phyloP scores from a whole-genome alignment of 2,113 vertebrate species.

The Podarcis raffonei region DNA sequence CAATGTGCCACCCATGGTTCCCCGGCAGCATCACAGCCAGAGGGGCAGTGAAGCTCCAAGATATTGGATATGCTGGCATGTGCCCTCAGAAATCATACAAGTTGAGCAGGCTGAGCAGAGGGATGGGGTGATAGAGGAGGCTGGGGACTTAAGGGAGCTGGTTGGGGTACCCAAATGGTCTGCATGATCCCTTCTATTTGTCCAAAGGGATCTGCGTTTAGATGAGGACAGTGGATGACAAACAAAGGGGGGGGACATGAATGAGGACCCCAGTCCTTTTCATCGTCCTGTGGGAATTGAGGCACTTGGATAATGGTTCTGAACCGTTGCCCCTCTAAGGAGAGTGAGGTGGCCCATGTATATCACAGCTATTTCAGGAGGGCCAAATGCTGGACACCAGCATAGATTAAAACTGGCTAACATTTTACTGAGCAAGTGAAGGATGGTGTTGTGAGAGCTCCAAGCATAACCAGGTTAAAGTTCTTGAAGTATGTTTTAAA shows the following conservation, averaged over 20 bases:
- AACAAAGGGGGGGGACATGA: background rate
- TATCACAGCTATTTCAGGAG: background rate
- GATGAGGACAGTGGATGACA: background rate
- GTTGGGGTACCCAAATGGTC: background rate
- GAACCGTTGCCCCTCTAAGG: no score
- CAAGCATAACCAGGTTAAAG: background rate
- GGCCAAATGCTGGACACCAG: background rate
- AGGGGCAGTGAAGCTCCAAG: background rate
- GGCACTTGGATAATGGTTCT: background rate
- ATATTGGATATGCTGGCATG: background rate
- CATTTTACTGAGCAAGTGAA: background rate
- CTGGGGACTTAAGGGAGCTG: background rate
- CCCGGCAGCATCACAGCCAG: background rate
- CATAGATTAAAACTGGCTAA: accelerated
- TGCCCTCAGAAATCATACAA: background rate
- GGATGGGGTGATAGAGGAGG: background rate
- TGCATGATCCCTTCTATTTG: background rate
- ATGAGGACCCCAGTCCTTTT: background rate
- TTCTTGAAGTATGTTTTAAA: accelerated
- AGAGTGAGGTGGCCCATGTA: background rate
- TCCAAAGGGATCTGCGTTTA: background rate
- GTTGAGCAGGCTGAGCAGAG: background rate
- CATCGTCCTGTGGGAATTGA: background rate
- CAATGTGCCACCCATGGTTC: no score
- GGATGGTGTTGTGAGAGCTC: accelerated